Conservation (phyloP, 1,140 invertebrate species). For the Tetramorium parvispinum region DNA sequence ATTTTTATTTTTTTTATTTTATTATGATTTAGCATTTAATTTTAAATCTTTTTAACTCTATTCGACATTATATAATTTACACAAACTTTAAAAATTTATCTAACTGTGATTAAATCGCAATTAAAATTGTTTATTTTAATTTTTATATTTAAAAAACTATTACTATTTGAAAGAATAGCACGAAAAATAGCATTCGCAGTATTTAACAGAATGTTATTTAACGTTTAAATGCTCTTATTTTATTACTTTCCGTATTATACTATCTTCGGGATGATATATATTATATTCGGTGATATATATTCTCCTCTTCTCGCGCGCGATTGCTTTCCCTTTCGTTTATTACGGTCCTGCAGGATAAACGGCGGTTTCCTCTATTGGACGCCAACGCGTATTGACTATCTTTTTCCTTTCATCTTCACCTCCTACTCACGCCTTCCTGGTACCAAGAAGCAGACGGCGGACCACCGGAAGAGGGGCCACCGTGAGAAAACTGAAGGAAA, state of each 20-base stretch:
- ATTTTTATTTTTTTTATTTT: background rate
- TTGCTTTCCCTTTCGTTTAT: constrained; percentile 32
- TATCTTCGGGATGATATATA: background rate
- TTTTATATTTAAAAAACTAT: background rate
- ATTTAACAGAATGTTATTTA: background rate
- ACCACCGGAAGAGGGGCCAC: constrained; percentile 72
- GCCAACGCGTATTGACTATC: constrained; percentile 36
- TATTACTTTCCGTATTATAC: background rate
- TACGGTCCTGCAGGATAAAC: constrained; percentile 35
- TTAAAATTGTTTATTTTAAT: background rate
- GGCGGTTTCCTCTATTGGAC: constrained; percentile 27
- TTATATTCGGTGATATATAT: background rate
- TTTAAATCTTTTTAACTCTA: background rate
- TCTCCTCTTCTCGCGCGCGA: background rate
- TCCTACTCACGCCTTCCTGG: constrained; percentile 45
- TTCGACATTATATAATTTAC: background rate
- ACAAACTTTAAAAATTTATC: background rate
- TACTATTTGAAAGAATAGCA: background rate
- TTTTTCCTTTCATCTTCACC: constrained; percentile 54
- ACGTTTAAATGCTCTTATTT: background rate
- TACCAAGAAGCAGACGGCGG: constrained; percentile 52
- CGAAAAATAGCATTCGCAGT: background rate
- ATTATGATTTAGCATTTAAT: background rate
- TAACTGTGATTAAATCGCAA: background rate
- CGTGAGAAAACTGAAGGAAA: constrained; percentile 68